Evolutionary conservation across 2,888 invertebrate species (phyloP).

Genomic region (Caenorhabditis uteleia): DNA sequence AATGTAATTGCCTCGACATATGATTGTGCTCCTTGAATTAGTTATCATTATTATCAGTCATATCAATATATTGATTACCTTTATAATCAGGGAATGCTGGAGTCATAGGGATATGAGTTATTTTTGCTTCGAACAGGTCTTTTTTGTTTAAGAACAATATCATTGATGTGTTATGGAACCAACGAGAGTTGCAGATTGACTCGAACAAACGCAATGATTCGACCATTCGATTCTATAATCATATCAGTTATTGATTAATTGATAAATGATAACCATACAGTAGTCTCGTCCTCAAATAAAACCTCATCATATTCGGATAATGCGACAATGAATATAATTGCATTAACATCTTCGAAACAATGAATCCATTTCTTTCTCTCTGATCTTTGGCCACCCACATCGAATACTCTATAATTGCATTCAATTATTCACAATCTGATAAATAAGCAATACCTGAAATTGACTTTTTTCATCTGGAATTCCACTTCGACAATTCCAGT

Average conservation of each 20-base stretch:
- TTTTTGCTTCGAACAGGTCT: conserved; percentile 66
- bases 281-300: conserved; percentile 99
- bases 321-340: conserved; percentile 98
- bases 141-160: conserved; percentile 67
- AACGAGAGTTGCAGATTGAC: conserved; percentile 66
- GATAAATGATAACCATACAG: conserved; percentile 81
- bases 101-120: conserved; percentile 49
- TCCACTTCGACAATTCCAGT: conserved; percentile 56
- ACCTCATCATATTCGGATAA: conserved; percentile 81
- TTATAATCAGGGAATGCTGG: conserved; percentile 64
- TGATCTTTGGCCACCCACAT: conserved; percentile 66
- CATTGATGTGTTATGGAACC: conserved; percentile 68
- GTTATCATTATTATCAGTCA: neutral
- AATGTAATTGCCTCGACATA: conserved; percentile 60
- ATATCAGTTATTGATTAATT: neutral
- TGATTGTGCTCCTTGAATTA: conserved; percentile 61
- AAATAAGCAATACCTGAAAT: conserved; percentile 41
- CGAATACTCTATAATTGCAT: conserved; percentile 66
- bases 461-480: conserved; percentile 52
- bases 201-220: conserved; percentile 68
- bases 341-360: conserved; percentile 63
- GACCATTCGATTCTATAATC: conserved; percentile 66
- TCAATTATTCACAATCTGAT: neutral
- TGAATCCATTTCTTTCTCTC: conserved; percentile 68
- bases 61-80: conserved; percentile 39